phyloP scores from a whole-genome alignment of 2,888 invertebrate species.

The Cotesia congregata region DNA sequence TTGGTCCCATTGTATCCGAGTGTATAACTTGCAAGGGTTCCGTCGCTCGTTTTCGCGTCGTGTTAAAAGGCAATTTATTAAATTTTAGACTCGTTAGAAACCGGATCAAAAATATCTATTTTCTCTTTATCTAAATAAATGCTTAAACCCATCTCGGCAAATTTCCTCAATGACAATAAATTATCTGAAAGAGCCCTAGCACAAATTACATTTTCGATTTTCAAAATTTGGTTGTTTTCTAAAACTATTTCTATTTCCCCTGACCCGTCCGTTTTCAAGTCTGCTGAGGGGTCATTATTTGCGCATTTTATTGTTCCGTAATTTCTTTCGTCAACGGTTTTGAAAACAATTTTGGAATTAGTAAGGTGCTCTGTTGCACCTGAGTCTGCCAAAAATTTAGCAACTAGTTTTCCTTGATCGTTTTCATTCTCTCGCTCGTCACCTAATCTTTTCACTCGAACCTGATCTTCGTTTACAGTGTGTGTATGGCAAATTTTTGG shows the following conservation, averaged over 20 bases:
- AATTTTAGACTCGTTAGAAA: background rate
- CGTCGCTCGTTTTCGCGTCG: background rate
- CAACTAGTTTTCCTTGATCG: background rate
- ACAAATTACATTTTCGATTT: background rate
- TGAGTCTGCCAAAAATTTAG: conserved; percentile 1
- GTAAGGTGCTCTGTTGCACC: conserved; percentile 10
- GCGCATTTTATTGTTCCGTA: background rate
- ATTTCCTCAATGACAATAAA: background rate
- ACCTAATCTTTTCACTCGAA: too few relatives aligned
- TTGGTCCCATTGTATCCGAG: background rate
- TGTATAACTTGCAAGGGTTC: background rate
- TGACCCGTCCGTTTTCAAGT: conserved; percentile 9
- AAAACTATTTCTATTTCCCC: background rate
- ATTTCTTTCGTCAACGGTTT: conserved; percentile 7
- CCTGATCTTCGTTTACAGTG: too few relatives aligned
- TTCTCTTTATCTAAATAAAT: conserved; percentile 2
- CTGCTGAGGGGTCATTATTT: background rate
- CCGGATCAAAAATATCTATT: background rate
- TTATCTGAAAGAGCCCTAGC: background rate
- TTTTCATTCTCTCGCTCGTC: too few relatives aligned
- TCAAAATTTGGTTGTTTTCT: background rate
- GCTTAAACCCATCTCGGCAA: background rate
- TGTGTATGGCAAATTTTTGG: background rate
- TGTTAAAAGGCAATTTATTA: background rate
- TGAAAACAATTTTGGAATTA: conserved; percentile 17